Evolutionary conservation across 2,113 vertebrate species (phyloP).

Genomic region (Dendropsophus ebraccatus): DNA sequence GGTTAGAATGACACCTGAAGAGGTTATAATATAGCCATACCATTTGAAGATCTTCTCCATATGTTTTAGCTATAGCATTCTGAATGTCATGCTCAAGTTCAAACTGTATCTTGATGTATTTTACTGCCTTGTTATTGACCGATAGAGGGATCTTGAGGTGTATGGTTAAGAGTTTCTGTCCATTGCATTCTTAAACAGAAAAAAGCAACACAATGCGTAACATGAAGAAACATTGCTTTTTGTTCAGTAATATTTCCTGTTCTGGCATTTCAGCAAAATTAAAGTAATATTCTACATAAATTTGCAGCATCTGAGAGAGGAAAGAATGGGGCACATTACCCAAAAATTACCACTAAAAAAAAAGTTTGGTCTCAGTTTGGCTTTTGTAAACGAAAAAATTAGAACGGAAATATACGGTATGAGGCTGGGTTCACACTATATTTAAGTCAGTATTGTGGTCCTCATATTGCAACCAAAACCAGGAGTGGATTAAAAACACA

Average conservation of each 20-base stretch:
- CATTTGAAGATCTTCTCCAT: conserved; percentile 28
- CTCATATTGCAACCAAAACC: no score
- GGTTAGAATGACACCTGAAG: neutral
- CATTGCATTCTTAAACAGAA: conserved; percentile 63
- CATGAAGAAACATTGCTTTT: neutral
- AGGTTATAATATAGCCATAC: neutral
- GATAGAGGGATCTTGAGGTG: conserved; percentile 68
- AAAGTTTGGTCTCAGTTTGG: no score
- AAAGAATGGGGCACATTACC: no score
- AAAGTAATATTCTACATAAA: no score
- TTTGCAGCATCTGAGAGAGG: no score
- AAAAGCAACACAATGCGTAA: no score
- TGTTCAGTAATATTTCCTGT: neutral
- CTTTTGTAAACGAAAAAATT: no score
- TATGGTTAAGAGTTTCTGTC: conserved; percentile 70
- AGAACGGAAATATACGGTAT: no score
- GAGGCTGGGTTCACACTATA: no score
- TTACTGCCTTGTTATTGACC: conserved; percentile 70
- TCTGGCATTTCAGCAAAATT: neutral
- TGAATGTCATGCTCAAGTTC: conserved; percentile 68
- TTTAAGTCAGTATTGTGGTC: no score
- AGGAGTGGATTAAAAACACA: no score
- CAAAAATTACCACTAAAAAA: no score
- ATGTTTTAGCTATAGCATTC: conserved; percentile 37
- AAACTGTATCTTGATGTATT: conserved; percentile 79